Conservation (phyloP, 2,888 invertebrate species). For the Anthophora plumipes region DNA sequence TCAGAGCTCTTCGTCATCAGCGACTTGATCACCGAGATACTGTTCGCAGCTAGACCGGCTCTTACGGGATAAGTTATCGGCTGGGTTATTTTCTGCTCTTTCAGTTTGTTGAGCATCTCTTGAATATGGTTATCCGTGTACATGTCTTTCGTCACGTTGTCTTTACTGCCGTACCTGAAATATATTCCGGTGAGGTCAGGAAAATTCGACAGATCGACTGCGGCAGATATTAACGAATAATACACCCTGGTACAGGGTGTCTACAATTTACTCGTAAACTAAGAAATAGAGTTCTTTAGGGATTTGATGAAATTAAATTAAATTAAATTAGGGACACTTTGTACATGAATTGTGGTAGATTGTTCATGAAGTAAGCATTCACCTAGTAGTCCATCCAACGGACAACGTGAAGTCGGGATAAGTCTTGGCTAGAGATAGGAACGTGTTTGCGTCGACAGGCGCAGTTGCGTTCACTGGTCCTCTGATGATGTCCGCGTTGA, state of each 20-base stretch:
- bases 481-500: slow-evolving; percentile 94
- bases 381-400: slow-evolving; percentile 94
- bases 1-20: slow-evolving; percentile 86
- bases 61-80: slow-evolving; percentile 93
- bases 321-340: too few species aligned
- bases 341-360: too few species aligned
- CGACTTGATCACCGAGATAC: slow-evolving; percentile 87
- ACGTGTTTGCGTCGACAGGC: slow-evolving; percentile 88
- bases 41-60: slow-evolving; percentile 89
- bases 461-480: slow-evolving; percentile 89
- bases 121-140: slow-evolving; percentile 89
- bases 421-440: slow-evolving; percentile 87
- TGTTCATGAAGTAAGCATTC: slow-evolving; percentile 60
- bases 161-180: slow-evolving; percentile 71
- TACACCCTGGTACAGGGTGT: too few species aligned
- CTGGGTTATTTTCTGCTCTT: slow-evolving; percentile 86
- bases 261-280: too few species aligned
- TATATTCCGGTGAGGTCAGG: background rate
- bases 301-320: too few species aligned
- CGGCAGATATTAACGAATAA: too few species aligned
- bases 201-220: background rate
- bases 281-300: too few species aligned
- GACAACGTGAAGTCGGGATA: slow-evolving; percentile 90
- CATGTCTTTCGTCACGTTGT: slow-evolving; percentile 85
- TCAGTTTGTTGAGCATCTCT: slow-evolving; percentile 88